phyloP scores from a whole-genome alignment of 2,113 vertebrate genomes.

The Nesoenas mayeri region DNA sequence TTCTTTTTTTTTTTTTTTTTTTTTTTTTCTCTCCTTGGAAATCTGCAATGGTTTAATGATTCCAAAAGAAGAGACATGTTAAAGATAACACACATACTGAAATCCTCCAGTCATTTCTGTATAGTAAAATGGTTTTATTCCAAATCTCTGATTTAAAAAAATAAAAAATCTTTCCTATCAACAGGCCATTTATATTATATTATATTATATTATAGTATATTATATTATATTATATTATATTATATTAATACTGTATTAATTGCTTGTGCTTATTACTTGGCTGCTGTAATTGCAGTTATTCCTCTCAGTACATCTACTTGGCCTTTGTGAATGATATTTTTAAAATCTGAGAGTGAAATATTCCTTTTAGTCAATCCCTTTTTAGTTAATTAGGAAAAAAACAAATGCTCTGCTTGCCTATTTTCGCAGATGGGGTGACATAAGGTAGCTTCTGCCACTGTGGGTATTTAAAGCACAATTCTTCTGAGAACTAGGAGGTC shows the following conservation, averaged over 20 bases:
- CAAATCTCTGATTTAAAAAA: not conserved
- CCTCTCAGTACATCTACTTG: not conserved
- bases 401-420: not conserved
- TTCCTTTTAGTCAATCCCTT: not conserved
- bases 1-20: no score
- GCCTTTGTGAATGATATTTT: not conserved
- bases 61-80: not conserved
- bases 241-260: not conserved
- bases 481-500: not conserved
- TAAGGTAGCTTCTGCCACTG: not conserved
- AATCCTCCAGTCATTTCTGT: not conserved
- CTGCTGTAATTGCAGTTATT: not conserved
- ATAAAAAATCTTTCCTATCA: not conserved
- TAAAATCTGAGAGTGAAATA: not conserved
- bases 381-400: conserved; percentile 9
- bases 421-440: conserved; percentile 1
- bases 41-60: not conserved
- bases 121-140: not conserved
- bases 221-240: not conserved
- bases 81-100: not conserved
- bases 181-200: not conserved
- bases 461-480: not conserved
- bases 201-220: no score
- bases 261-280: not conserved
- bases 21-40: not conserved